Evolutionary conservation across 2,113 vertebrate species (phyloP).

Genomic region (Pangasianodon gigas): DNA sequence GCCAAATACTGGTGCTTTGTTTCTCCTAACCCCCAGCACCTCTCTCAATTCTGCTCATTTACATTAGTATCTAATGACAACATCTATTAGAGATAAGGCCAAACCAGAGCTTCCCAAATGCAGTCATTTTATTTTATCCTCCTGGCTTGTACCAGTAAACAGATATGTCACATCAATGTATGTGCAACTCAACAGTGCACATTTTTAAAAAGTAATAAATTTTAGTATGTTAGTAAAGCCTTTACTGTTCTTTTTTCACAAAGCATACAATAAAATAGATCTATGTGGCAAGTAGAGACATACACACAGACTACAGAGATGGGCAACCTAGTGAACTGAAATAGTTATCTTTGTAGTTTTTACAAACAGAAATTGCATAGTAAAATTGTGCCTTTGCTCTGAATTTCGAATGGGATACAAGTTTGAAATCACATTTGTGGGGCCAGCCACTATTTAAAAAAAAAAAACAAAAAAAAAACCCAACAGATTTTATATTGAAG

Average conservation of each 20-base stretch:
- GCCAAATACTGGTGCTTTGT: not conserved
- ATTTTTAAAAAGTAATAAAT: not conserved
- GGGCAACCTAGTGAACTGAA: not conserved
- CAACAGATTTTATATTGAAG: not conserved
- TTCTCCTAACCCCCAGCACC: not conserved
- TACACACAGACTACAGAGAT: not conserved
- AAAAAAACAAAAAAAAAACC: not conserved
- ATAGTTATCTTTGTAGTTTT: not conserved
- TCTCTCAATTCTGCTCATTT: not conserved
- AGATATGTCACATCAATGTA: not conserved
- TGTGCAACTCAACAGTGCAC: not conserved
- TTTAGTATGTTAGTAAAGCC: not conserved
- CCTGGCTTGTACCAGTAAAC: not conserved
- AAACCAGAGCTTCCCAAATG: not conserved
- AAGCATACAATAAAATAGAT: not conserved
- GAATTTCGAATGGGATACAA: not conserved
- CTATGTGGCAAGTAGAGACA: not conserved
- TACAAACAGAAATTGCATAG: slow-evolving; percentile 37
- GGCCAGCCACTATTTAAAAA: slow-evolving; percentile 22
- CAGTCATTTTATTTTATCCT: not conserved
- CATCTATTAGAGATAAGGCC: not conserved
- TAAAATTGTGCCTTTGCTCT: not conserved
- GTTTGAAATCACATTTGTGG: slow-evolving; percentile 8
- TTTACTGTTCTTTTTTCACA: not conserved
- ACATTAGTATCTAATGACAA: not conserved